Base-by-base conservation (phyloP, 1,140 invertebrate genomes). In the Tyrophagus putrescentiae region DNA sequence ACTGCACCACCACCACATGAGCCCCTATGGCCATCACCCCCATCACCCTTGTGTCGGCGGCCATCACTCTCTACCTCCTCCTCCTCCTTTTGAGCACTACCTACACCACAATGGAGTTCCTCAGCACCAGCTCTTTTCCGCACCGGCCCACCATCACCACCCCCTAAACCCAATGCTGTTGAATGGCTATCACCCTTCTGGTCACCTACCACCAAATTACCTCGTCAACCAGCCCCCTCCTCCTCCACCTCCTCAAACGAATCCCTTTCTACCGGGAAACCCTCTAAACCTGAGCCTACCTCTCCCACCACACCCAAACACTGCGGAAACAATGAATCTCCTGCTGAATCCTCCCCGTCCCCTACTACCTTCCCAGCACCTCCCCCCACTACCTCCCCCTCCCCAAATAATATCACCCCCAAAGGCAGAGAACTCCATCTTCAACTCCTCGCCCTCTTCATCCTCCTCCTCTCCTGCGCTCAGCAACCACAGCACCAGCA, bases 161-260 rank as follows among this genome's bases (percentile, higher is more conserved):
- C 72, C 0, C 76, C 76, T 54, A 65, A n/a, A n/a, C n/a, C n/a
- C n/a, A n/a, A n/a, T n/a, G n/a, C n/a, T n/a, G n/a, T n/a, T n/a
- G n/a, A n/a, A n/a, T n/a, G n/a, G n/a, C n/a, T n/a, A n/a, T n/a
- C n/a, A n/a, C n/a, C n/a, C n/a, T n/a, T n/a, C n/a, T n/a, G n/a
- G n/a, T n/a, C n/a, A n/a, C n/a, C n/a, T n/a, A n/a, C n/a, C n/a
- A n/a, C n/a, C n/a, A n/a, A n/a, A n/a, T n/a, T n/a, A n/a, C n/a
- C 73, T 25, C 71, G 73, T 9, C 71, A 74, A 25, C 60, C 69
- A 18, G 72, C 72, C 3, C 70, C 75, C 9, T 60, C 57, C 0
- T 70, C 69, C 25, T n/a, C 59, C 67, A 60, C 63, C 66, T 65
- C 77, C 1, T 56, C 64, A 21, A 48, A 13, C 45, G 45, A 21